Evolutionary conservation across 37 sponge, comb jelly and placozoan species (phyloP), one percentile per base, ranked within the genome.

Genomic region (Chondrilla cf. caribensis): DNA sequence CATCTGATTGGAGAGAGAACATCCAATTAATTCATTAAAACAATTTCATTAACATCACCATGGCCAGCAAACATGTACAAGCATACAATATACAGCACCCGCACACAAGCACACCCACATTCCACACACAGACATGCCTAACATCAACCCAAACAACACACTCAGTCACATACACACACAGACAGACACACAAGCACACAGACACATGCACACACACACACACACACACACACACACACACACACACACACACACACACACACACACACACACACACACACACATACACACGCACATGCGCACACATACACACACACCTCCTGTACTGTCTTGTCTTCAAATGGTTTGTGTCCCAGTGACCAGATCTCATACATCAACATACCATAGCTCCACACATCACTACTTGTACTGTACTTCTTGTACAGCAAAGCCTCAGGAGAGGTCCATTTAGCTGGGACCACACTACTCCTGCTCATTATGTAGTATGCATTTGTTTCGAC

Each of bases 311-410:
- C 51, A 47, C 51, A 47, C 51, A 47, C 51, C 51, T 14, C 9
- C 11, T 6, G 51, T 47, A 47, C 2, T 33, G 68, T 28, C 35
- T 67, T 6, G 2, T 33, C 68, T 67, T 67, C 68, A 67, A 67
- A 67, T 67, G 68, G 68, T 26, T 67, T 67, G 68, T 67, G 68
- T 67, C 68, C 68, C 26, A 67, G 32, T 67, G 68, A 67, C 68
- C 68, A 67, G 24, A 67, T 67, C 68, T 67, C 68, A 4, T 67
- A 67, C 68, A 67, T 67, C 68, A 67, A 33, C 68, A 67, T 67
- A 7, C 68, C 68, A 28, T 67, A 67, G 68, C 68, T 67, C 68
- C 68, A 67, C 17, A 67, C 35, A 33, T 67, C 68, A 67, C 68
- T 67, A 8, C 35, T 67, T 67, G 32, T 67, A 4, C 35, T 67